Conservation (phyloP, 2,888 invertebrate genomes). For the Scaptomyza cyrtandrae region DNA sequence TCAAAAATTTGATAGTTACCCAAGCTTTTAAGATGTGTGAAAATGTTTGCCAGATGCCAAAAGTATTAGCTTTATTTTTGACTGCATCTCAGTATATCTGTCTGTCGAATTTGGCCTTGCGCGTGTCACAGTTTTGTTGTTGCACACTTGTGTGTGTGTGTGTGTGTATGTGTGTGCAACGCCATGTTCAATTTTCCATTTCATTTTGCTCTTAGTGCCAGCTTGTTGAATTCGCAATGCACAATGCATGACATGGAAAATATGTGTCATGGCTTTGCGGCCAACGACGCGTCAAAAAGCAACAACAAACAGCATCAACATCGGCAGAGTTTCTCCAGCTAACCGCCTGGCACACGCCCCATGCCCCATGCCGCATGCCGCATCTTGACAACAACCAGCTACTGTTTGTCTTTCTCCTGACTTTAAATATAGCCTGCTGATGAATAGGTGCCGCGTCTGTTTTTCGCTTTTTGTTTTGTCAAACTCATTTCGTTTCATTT, state of each 20-base stretch:
- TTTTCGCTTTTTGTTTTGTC: constrained; percentile 24
- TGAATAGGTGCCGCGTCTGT: constrained; percentile 36
- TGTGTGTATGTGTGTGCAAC: constrained; percentile 46
- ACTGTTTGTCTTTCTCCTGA: constrained; percentile 3
- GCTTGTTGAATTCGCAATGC: constrained; percentile 57
- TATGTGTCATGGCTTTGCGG: constrained; percentile 70
- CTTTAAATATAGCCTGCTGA: constrained; percentile 60
- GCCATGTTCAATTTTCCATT: constrained; percentile 55
- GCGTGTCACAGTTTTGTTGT: constrained; percentile 10
- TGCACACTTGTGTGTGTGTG: constrained; percentile 33
- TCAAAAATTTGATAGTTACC: neutral
- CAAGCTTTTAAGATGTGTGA: constrained; percentile 6
- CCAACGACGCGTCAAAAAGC: constrained; percentile 14
- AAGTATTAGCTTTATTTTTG: constrained; percentile 8
- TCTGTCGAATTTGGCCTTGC: constrained; percentile 31
- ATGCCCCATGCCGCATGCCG: constrained; percentile 9
- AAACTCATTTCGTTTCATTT: constrained; percentile 54
- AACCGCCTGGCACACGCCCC: neutral
- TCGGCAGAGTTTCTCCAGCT: constrained; percentile 33
- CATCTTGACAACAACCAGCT: constrained; percentile 22
- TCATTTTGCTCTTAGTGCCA: constrained; percentile 43
- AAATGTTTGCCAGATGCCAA: constrained; percentile 15
- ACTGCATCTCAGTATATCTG: constrained; percentile 1
- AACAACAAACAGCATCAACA: constrained; percentile 6
- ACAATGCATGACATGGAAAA: constrained; percentile 52